These are phyloP conservation scores for Nomia melanderi DNA, from an alignment of 1,140 invertebrate species.

Conservation along the genomic window DNA sequence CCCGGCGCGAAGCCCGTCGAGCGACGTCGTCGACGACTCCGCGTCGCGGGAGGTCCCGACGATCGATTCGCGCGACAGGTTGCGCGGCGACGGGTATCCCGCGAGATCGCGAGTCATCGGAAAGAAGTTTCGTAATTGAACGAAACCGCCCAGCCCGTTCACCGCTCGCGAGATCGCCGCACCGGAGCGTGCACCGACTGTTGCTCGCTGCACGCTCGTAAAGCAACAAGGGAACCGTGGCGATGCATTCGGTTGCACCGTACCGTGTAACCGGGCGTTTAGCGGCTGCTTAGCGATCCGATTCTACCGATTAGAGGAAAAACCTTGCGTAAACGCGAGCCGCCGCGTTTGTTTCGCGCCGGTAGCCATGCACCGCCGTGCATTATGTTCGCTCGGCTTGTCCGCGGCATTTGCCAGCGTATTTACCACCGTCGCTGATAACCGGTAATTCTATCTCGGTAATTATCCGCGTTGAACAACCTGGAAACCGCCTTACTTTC, in stretches of 20 bases:
- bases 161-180: no score
- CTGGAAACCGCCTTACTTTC: constrained; percentile 5
- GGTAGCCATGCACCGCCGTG: constrained; percentile 58
- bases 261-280: constrained; percentile 69
- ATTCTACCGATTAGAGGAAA: constrained; percentile 72
- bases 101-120: not conserved
- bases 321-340: constrained; percentile 67
- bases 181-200: not conserved
- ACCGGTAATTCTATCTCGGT: constrained; percentile 42
- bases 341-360: constrained; percentile 65
- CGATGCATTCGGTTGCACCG: constrained; percentile 58
- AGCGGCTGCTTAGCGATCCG: constrained; percentile 69
- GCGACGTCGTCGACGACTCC: no score
- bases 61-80: not conserved
- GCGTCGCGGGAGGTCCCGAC: not conserved
- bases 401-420: constrained; percentile 15
- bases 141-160: constrained; percentile 4
- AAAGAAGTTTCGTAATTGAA: constrained; percentile 26
- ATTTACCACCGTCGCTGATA: constrained; percentile 32
- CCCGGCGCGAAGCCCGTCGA: no score
- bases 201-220: constrained; percentile 21
- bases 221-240: constrained; percentile 43
- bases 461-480: constrained; percentile 25
- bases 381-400: constrained; percentile 45
- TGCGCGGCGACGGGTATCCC: no score